Evolutionary conservation across 2,888 invertebrate genomes (phyloP).

Genomic region (Drosophila trichaetosa): DNA sequence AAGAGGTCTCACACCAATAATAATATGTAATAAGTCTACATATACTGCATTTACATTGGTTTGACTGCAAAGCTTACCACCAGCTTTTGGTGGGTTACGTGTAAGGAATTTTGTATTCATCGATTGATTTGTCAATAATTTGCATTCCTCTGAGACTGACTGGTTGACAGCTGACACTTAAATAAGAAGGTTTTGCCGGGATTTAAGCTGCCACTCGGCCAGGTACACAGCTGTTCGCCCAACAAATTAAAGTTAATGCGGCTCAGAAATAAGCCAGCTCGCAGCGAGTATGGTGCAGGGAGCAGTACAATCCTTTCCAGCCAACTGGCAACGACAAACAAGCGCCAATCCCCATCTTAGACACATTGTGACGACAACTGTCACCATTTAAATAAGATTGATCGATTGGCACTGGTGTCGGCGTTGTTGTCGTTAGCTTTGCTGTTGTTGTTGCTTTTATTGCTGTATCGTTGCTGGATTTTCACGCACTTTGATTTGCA

Average conservation of each 20-base stretch:
- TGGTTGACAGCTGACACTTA: slow-evolving; percentile 49
- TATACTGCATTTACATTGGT: background rate
- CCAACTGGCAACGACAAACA: slow-evolving; percentile 51
- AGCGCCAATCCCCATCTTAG: slow-evolving; percentile 42
- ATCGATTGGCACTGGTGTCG: slow-evolving; percentile 68
- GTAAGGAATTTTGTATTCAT: slow-evolving; percentile 39
- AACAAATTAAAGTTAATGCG: slow-evolving; percentile 80
- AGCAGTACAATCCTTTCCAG: slow-evolving; percentile 65
- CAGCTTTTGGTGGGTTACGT: background rate
- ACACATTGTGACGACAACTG: slow-evolving; percentile 76
- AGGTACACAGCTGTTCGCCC: slow-evolving; percentile 68
- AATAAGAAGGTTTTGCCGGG: slow-evolving; percentile 17
- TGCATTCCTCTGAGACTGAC: slow-evolving; percentile 45
- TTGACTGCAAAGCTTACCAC: background rate
- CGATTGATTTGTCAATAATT: slow-evolving; percentile 47
- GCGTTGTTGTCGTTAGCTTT: slow-evolving; percentile 16
- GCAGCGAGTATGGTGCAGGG: background rate
- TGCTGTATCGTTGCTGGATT: slow-evolving; percentile 37
- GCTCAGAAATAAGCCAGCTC: slow-evolving; percentile 60
- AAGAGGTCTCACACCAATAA: background rate
- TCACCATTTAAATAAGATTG: slow-evolving; percentile 82
- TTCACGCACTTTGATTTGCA: slow-evolving; percentile 70
- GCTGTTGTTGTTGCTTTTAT: background rate
- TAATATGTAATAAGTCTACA: background rate
- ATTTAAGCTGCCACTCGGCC: slow-evolving; percentile 18